Conservation (phyloP, 92 coral and sea anemone genomes). For the Siderastrea siderea region DNA sequence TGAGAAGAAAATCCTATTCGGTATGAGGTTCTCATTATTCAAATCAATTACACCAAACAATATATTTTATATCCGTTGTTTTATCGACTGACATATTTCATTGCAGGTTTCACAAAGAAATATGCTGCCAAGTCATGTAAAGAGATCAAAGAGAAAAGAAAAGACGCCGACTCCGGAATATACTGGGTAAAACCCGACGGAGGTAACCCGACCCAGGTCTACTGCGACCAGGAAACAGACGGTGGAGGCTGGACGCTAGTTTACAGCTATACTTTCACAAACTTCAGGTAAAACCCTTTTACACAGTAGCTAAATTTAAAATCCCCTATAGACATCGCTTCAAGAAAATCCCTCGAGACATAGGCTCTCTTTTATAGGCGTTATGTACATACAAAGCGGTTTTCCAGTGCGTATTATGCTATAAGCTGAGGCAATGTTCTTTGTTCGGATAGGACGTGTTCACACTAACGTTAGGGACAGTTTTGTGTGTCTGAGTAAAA, state of each 20-base stretch:
- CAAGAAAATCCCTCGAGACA: too few relatives aligned
- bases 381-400: too few relatives aligned
- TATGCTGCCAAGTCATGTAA: conserved; percentile 51
- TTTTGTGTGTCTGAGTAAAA: too few relatives aligned
- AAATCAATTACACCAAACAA: too few relatives aligned
- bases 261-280: conserved; percentile 74
- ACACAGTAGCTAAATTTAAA: background rate
- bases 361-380: too few relatives aligned
- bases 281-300: conserved; percentile 35
- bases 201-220: conserved; percentile 40
- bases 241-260: conserved; percentile 79
- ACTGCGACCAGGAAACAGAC: conserved; percentile 70
- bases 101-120: conserved; percentile 43
- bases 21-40: background rate
- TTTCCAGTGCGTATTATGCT: too few relatives aligned
- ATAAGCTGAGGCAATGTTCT: too few relatives aligned
- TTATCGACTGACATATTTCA: background rate
- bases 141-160: conserved; percentile 28
- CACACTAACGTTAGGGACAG: too few relatives aligned
- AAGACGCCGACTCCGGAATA: conserved; percentile 61
- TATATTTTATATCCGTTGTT: background rate
- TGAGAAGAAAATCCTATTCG: conserved; percentile 18
- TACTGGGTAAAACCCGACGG: conserved; percentile 75
- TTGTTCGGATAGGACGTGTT: too few relatives aligned
- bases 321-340: background rate